Conservation (phyloP, 1,140 invertebrate species). For the Zaprionus inermis region DNA sequence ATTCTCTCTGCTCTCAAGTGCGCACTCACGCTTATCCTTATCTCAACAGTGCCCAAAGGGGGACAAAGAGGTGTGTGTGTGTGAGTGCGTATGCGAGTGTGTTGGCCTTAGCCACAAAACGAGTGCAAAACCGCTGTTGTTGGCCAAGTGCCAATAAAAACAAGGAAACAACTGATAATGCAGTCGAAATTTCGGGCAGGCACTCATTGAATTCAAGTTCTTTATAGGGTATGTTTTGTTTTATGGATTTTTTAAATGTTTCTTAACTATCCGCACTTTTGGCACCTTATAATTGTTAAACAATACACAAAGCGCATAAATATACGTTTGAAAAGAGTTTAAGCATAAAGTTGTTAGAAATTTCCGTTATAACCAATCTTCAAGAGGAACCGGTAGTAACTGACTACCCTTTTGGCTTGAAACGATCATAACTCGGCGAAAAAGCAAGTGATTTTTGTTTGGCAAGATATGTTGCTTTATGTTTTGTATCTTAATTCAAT, state of each 20-base stretch:
- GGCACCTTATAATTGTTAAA: too few relatives aligned
- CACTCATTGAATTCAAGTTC: neutral
- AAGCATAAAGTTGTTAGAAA: too few relatives aligned
- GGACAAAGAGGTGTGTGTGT: slow-evolving; percentile 26
- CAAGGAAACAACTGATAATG: neutral
- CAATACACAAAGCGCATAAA: too few relatives aligned
- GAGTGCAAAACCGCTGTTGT: neutral
- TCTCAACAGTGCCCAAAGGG: slow-evolving; percentile 13
- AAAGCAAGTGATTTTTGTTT: neutral
- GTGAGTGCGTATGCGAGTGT: too few relatives aligned
- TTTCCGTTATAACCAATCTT: neutral
- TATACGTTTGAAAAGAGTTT: too few relatives aligned
- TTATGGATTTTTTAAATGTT: neutral
- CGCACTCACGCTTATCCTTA: slow-evolving; percentile 18
- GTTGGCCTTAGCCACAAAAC: neutral
- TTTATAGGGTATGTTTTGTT: neutral
- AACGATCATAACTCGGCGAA: neutral
- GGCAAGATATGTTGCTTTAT: neutral
- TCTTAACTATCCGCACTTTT: too few relatives aligned
- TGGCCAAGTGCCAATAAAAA: neutral
- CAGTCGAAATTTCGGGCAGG: neutral
- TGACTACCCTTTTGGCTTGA: neutral
- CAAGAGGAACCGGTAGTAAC: neutral
- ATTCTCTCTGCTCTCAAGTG: slow-evolving; percentile 19
- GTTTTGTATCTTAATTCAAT: neutral